Conservation (phyloP, 2,888 invertebrate species). For the Chloroclystis v-ata region DNA sequence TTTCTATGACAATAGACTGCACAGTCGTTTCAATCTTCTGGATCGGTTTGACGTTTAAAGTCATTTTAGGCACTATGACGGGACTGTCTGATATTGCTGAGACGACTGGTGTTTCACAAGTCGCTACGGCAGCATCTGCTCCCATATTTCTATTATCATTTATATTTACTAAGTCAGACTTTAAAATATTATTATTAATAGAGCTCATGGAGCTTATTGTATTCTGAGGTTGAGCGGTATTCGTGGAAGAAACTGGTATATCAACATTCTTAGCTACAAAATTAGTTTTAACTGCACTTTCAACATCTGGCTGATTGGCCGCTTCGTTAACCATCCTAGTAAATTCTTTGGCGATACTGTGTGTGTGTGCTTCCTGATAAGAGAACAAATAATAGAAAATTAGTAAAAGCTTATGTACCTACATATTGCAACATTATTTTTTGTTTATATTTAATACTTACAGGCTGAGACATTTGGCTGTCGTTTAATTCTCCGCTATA, state of each 20-base stretch:
- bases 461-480: slow-evolving; percentile 74
- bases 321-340: slow-evolving; percentile 67
- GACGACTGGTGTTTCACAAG: slow-evolving; percentile 80
- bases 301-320: slow-evolving; percentile 59
- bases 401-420: too few relatives aligned
- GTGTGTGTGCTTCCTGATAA: slow-evolving; percentile 49
- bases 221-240: slow-evolving; percentile 59
- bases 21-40: slow-evolving; percentile 58
- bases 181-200: slow-evolving; percentile 67
- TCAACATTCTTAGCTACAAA: slow-evolving; percentile 52
- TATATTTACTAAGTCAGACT: slow-evolving; percentile 67
- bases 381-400: slow-evolving; percentile 10
- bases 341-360: slow-evolving; percentile 69
- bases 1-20: slow-evolving; percentile 59
- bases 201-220: slow-evolving; percentile 59
- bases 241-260: slow-evolving; percentile 46
- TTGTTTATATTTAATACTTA: too few relatives aligned
- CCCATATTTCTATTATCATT: slow-evolving; percentile 65
- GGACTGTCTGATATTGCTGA: slow-evolving; percentile 84
- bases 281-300: slow-evolving; percentile 51
- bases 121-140: slow-evolving; percentile 56
- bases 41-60: slow-evolving; percentile 60
- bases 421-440: too few relatives aligned
- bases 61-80: slow-evolving; percentile 79
- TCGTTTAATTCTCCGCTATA: slow-evolving; percentile 70